Base-by-base conservation (phyloP, 30 jellyfish, hydroid and myxozoan species). In the Haliclystus octoradiatus region DNA sequence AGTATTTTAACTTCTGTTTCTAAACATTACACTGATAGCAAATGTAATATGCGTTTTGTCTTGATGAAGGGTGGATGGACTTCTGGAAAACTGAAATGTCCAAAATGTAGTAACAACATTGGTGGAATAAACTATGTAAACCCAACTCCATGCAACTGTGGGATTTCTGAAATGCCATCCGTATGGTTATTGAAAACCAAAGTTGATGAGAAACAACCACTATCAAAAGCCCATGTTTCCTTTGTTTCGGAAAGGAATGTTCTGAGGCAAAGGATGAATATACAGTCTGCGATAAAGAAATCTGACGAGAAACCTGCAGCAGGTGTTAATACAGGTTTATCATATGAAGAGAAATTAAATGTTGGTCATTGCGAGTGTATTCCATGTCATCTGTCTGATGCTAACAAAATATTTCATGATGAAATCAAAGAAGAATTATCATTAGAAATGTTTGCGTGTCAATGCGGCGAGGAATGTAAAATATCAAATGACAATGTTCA, bases 51-150 rank as follows among this genome's bases (percentile, higher is more conserved):
- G n/a, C n/a, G n/a, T n/a, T n/a, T n/a, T n/a, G n/a, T n/a, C n/a
- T n/a, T n/a, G n/a, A n/a, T n/a, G n/a, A n/a, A 91, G 99, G 92
- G 92, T 52, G 87, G 88, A 23, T 91, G 99, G 99, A 73, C 95
- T 28, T 83, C 77, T 64, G 99, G 99, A 27, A 91, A 91, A 46
- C 93, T 91, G 28, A 71, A 83, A 32, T 91, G 99, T 49, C 99
- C 99, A 28, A 66, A 78, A 66, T 91, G 99, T 78, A 76, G 73
- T 29, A 92, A 87, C 34, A 87, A 95, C 27, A 84, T 91, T 66
- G 99, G 99, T 0, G 95, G 94, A 5, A 82, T 91, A 69, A 93
- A 91, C 63, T 91, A 82, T 71, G 66, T 91, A 22, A 87, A 91
- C 66, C 75, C 72, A 31, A 85, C 83, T 9, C 87, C 74, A 22